phyloP scores from a whole-genome alignment of 2,797 vertebrate genomes.

The Acestrorhynchus altus region DNA sequence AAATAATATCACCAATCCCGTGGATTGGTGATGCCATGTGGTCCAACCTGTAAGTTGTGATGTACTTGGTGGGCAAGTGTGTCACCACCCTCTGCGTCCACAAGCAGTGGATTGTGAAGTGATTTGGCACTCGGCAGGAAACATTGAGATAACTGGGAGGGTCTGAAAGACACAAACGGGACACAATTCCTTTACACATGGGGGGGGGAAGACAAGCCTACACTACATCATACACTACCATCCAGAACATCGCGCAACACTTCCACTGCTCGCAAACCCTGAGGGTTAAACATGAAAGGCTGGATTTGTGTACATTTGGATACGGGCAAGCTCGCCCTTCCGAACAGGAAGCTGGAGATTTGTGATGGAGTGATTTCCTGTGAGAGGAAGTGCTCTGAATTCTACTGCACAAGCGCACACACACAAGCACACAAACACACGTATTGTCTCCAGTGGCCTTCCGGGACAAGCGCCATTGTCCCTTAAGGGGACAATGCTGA shows the following conservation, averaged over 20 bases:
- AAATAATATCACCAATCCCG: neutral
- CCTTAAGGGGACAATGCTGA: neutral
- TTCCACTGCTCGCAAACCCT: constrained; percentile 8
- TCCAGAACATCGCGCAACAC: neutral
- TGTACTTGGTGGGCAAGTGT: constrained; percentile 86
- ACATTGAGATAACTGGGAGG: constrained; percentile 81
- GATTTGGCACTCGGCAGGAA: constrained; percentile 88
- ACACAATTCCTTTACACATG: constrained; percentile 1
- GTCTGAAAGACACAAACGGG: constrained; percentile 69
- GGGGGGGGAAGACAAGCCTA: constrained; percentile 25
- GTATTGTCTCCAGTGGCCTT: constrained; percentile 51
- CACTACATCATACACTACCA: neutral
- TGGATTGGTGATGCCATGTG: neutral
- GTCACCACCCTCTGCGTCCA: constrained; percentile 85
- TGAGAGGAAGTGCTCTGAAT: constrained; percentile 68
- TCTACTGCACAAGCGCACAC: neutral
- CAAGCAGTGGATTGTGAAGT: constrained; percentile 86
- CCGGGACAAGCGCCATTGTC: too few relatives aligned
- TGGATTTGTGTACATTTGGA: constrained; percentile 48
- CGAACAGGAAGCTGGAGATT: constrained; percentile 68
- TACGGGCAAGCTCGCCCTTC: constrained; percentile 52
- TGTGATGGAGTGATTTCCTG: constrained; percentile 73
- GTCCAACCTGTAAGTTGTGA: constrained; percentile 85
- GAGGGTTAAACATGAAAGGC: constrained; percentile 34
- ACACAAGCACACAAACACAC: neutral